Conservation (phyloP, 2,888 invertebrate genomes). For the Litoditis marina region DNA sequence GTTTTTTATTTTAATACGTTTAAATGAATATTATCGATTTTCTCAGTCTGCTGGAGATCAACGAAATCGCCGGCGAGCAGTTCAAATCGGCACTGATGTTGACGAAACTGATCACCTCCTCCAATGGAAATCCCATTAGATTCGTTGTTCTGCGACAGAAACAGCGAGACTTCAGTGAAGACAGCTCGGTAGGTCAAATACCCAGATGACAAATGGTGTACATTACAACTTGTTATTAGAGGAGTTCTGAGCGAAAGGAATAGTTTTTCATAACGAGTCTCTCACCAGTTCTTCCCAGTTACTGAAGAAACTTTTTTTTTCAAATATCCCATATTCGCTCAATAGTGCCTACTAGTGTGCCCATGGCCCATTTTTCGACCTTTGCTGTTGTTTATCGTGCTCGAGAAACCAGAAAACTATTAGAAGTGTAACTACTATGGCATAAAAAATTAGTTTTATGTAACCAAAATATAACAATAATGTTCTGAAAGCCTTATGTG, state of each 20-base stretch:
- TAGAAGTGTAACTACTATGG: background rate
- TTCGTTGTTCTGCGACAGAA: slow-evolving; percentile 42
- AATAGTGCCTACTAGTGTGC: too few species aligned
- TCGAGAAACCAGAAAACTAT: background rate
- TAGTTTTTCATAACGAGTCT: too few species aligned
- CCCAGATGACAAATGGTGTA: background rate
- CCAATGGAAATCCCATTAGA: slow-evolving; percentile 39
- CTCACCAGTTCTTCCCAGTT: too few species aligned
- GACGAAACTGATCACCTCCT: slow-evolving; percentile 42
- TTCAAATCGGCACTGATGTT: slow-evolving; percentile 47
- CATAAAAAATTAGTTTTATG: background rate
- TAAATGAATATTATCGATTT: background rate
- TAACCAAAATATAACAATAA: too few species aligned
- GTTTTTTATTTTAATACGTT: too few species aligned
- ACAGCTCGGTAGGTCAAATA: slow-evolving; percentile 12
- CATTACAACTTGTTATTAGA: background rate
- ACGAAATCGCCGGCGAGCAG: slow-evolving; percentile 39
- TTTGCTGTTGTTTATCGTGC: background rate
- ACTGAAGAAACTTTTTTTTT: too few species aligned
- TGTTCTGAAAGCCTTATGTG: too few species aligned
- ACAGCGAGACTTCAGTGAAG: slow-evolving; percentile 16
- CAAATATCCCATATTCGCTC: too few species aligned
- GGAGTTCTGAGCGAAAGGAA: too few species aligned
- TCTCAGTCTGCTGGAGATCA: slow-evolving; percentile 45
- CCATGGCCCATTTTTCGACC: too few species aligned